Conservation (phyloP, 30 jellyfish, hydroid and myxozoan species). For the Hydractinia echinata region DNA sequence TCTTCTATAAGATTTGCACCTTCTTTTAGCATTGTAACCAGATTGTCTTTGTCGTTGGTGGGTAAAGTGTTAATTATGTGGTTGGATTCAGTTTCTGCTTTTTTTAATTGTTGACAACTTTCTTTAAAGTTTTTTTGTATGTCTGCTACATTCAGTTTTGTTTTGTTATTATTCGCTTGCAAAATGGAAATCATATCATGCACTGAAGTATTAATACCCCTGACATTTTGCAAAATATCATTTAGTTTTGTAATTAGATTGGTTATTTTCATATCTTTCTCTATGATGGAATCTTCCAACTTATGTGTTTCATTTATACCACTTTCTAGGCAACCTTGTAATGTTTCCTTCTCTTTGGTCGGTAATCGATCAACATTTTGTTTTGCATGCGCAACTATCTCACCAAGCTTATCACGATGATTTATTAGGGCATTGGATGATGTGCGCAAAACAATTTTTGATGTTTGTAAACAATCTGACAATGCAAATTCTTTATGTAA, state of each 20-base stretch:
- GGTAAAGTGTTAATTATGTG: too few species aligned
- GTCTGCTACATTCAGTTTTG: too few species aligned
- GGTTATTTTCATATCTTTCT: background rate
- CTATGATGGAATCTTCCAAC: conserved; percentile 7
- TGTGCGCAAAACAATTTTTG: conserved; percentile 7
- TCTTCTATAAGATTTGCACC: too few species aligned
- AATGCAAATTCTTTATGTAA: background rate
- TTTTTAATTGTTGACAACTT: too few species aligned
- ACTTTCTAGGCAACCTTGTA: conserved; percentile 4
- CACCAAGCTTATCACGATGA: conserved; percentile 11
- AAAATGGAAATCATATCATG: too few species aligned
- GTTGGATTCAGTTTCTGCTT: too few species aligned
- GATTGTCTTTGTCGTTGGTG: too few species aligned
- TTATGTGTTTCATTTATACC: conserved; percentile 1
- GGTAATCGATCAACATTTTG: conserved; percentile 1
- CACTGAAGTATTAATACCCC: too few species aligned
- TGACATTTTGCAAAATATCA: background rate
- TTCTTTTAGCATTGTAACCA: too few species aligned
- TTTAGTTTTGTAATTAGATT: background rate
- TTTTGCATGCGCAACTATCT: background rate
- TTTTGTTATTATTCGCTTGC: too few species aligned
- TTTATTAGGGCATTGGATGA: background rate
- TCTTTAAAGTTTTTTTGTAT: too few species aligned
- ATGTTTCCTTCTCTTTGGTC: conserved; percentile 2
- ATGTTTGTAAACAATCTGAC: conserved; percentile 8